Evolutionary conservation across 2,888 invertebrate genomes (phyloP).

Genomic region (Agonum fuliginosum): DNA sequence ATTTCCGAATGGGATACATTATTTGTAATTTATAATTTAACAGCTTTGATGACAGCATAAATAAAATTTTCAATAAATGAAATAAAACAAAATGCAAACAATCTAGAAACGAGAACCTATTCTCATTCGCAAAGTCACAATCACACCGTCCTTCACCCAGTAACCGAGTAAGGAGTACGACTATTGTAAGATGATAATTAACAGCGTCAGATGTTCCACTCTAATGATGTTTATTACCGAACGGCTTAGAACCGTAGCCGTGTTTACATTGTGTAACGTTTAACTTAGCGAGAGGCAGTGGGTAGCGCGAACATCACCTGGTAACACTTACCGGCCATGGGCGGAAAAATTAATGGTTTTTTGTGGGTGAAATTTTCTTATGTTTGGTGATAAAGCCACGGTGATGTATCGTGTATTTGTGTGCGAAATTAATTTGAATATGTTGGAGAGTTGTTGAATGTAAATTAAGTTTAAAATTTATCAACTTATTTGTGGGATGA

Average conservation of each 20-base stretch:
- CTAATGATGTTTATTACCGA: slow-evolving; percentile 55
- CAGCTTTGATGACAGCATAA: no score
- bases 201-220: slow-evolving; percentile 55
- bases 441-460: background rate
- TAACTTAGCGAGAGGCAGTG: slow-evolving; percentile 30
- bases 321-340: slow-evolving; percentile 36
- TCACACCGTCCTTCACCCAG: slow-evolving; percentile 57
- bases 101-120: no score
- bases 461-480: slow-evolving; percentile 6
- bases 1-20: no score
- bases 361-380: slow-evolving; percentile 44
- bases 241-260: slow-evolving; percentile 7
- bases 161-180: slow-evolving; percentile 35
- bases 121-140: no score
- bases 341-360: slow-evolving; percentile 55
- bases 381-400: slow-evolving; percentile 16
- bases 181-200: slow-evolving; percentile 57
- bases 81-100: no score
- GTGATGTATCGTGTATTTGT: slow-evolving; percentile 13
- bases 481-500: slow-evolving; percentile 2
- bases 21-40: no score
- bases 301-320: slow-evolving; percentile 51
- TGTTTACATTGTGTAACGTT: slow-evolving; percentile 58
- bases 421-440: background rate
- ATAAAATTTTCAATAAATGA: no score